A percentile compares a stretch with the other conserved stretches of the same genome.
phyloP scores from a whole-genome alignment of 2,797 vertebrate genomes.

The Anguilla obscura region DNA sequence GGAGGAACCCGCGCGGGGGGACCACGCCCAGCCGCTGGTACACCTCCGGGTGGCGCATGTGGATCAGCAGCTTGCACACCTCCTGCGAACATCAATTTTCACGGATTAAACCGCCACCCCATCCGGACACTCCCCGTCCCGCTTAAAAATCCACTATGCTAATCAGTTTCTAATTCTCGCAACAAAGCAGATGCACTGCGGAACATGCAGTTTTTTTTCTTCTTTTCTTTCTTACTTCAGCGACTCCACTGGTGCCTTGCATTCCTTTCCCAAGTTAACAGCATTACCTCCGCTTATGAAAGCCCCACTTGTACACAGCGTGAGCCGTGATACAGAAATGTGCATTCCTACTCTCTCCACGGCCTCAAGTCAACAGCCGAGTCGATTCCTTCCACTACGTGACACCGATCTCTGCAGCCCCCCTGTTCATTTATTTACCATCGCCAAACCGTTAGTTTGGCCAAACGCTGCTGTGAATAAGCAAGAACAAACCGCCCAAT shows the following conservation, averaged over 20 bases:
- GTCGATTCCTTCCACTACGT: not conserved
- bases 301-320: not conserved
- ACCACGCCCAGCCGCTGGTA: constrained; percentile 87
- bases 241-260: not conserved
- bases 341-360: not conserved
- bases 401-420: not conserved
- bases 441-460: not conserved
- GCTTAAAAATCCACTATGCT: not conserved
- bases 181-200: not conserved
- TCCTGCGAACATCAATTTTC: constrained; percentile 70
- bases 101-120: not conserved
- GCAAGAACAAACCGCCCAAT: not conserved
- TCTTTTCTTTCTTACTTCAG: not conserved
- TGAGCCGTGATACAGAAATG: not conserved
- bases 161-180: not conserved
- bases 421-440: not conserved
- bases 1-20: constrained; percentile 87
- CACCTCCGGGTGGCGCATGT: constrained; percentile 90
- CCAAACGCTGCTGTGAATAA: not conserved
- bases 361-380: not conserved
- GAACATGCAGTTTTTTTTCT: not conserved
- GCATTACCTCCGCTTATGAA: not conserved
- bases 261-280: not conserved
- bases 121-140: not conserved
- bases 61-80: constrained; percentile 89